Conservation (phyloP, 2,797 vertebrate genomes). For the Antrozous pallidus region DNA sequence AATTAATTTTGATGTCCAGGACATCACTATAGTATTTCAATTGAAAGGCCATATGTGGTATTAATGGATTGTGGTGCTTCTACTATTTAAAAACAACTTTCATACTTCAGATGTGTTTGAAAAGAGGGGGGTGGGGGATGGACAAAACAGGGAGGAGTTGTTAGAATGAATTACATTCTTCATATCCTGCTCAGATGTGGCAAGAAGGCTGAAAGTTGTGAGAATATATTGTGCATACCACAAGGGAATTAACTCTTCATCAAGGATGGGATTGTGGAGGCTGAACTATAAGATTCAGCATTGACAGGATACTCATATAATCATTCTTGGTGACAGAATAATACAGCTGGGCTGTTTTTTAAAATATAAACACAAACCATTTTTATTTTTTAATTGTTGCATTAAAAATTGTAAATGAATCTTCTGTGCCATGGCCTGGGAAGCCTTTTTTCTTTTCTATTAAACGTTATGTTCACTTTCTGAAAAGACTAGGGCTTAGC, state of each 20-base stretch:
- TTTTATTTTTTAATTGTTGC: constrained; percentile 51
- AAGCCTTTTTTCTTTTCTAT: constrained; percentile 55
- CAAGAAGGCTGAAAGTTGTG: constrained; percentile 78
- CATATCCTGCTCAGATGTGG: constrained; percentile 84
- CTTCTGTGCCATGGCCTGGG: constrained; percentile 27
- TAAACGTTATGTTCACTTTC: constrained; percentile 38
- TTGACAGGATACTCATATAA: constrained; percentile 17
- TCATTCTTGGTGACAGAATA: constrained; percentile 50
- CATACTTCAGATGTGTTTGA: constrained; percentile 79
- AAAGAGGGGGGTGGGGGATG: background rate
- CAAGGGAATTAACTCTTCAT: constrained; percentile 39
- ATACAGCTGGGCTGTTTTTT: constrained; percentile 66
- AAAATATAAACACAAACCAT: constrained; percentile 49
- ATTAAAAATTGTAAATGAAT: constrained; percentile 64
- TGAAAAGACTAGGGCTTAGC: constrained; percentile 24
- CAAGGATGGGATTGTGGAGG: constrained; percentile 8
- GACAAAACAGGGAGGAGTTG: constrained; percentile 24
- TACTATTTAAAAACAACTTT: constrained; percentile 76
- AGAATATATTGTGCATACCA: constrained; percentile 77
- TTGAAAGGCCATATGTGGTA: constrained; percentile 77
- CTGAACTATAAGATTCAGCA: background rate
- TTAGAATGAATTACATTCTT: constrained; percentile 84
- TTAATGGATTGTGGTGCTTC: constrained; percentile 85
- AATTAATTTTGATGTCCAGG: constrained; percentile 76
- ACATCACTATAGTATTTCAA: constrained; percentile 75